A percentile compares a stretch with the other conserved stretches of the same genome.
Conservation (phyloP, 37 sponge, comb jelly and placozoan genomes). For the Halisarca cf. caerulea region DNA sequence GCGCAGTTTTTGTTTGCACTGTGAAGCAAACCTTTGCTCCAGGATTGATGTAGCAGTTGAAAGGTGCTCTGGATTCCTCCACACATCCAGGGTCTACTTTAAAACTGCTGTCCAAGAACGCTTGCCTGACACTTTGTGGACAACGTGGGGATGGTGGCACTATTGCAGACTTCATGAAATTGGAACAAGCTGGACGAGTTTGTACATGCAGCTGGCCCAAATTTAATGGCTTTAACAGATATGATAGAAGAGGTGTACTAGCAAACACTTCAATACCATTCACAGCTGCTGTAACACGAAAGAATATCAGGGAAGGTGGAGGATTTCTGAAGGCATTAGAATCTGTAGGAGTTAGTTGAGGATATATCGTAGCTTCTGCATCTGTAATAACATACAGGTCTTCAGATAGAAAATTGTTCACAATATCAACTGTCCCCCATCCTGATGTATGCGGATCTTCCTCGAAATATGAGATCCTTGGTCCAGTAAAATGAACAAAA, state of each 20-base stretch:
- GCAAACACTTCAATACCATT: not conserved
- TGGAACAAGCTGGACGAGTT: not conserved
- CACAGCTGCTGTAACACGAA: not conserved
- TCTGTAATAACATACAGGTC: not conserved
- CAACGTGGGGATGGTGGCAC: not conserved
- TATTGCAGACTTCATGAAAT: not conserved
- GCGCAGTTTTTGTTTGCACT: too few species aligned
- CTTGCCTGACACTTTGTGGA: not conserved
- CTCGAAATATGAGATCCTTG: not conserved
- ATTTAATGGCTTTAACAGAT: not conserved
- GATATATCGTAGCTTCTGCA: not conserved
- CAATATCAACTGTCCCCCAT: not conserved
- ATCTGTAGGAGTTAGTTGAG: not conserved
- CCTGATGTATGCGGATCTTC: not conserved
- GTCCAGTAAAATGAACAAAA: not conserved
- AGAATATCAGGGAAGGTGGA: not conserved
- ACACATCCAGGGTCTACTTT: not conserved
- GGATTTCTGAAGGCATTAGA: not conserved
- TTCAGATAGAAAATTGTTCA: too few species aligned
- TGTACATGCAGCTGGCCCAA: not conserved
- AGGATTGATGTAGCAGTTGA: constrained; percentile 13
- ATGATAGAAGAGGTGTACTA: constrained; percentile 23
- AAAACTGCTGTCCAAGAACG: constrained; percentile 1
- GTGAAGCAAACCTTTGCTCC: not conserved
- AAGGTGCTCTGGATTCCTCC: not conserved